Evolutionary conservation across 2,797 vertebrate species (phyloP).

Genomic region (Xerus rutilus): DNA sequence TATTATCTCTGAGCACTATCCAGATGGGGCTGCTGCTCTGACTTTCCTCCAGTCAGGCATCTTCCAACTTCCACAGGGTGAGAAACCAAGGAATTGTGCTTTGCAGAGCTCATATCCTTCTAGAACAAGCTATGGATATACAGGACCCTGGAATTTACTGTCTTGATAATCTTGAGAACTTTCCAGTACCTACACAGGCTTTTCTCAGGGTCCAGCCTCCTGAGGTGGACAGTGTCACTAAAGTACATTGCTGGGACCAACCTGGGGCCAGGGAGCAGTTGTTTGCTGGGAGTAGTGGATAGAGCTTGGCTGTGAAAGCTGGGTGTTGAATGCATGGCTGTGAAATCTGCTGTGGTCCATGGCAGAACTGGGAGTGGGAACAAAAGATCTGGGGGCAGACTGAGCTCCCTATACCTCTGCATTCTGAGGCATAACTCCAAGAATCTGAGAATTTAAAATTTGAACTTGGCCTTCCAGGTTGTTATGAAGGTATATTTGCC

Average conservation of each 20-base stretch:
- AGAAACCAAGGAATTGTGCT: not conserved
- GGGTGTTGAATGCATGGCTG: not conserved
- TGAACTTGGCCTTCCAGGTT: conserved; percentile 3
- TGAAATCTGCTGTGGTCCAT: not conserved
- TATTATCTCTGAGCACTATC: not conserved
- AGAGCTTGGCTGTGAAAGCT: not conserved
- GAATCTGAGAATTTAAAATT: conserved; percentile 4
- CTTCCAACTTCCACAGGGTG: not conserved
- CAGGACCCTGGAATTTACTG: not conserved
- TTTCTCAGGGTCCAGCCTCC: not conserved
- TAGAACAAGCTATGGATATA: not conserved
- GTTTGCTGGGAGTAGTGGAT: not conserved
- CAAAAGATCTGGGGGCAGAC: not conserved
- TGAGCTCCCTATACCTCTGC: not conserved
- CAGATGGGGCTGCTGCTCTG: not conserved
- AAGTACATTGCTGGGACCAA: not conserved
- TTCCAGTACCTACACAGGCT: not conserved
- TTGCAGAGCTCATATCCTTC: not conserved
- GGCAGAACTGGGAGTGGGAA: not conserved
- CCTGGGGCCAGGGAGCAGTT: not conserved
- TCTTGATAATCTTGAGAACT: not conserved
- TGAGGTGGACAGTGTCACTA: not conserved
- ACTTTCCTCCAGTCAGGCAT: not conserved
- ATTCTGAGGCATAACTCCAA: not conserved
- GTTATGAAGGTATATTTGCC: not conserved